Evolutionary conservation across 2,888 invertebrate genomes (phyloP).

Genomic region (Odontocolon sp.): DNA sequence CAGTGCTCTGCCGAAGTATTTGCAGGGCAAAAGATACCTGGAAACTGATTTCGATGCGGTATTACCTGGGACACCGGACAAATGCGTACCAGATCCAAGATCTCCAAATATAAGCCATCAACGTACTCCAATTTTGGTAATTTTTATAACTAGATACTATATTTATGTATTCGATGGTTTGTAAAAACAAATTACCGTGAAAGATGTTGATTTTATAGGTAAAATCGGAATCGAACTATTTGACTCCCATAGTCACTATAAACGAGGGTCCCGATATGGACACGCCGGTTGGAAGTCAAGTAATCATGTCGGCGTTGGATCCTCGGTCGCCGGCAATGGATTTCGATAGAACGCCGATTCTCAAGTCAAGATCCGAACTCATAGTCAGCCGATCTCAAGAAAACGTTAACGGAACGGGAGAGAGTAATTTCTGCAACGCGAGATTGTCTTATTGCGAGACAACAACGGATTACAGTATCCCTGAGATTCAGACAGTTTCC

Average conservation of each 20-base stretch:
- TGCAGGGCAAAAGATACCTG: constrained; percentile 71
- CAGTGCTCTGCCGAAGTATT: constrained; percentile 72
- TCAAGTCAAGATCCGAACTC: constrained; percentile 66
- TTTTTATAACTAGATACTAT: neutral
- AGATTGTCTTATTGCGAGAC: constrained; percentile 70
- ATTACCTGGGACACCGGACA: constrained; percentile 63
- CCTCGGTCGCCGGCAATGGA: constrained; percentile 76
- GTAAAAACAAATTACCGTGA: neutral
- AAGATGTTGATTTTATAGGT: constrained; percentile 35
- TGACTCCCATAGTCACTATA: constrained; percentile 34
- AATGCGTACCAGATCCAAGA: constrained; percentile 58
- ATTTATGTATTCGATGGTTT: neutral
- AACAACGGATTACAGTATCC: constrained; percentile 60
- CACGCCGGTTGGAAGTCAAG: constrained; percentile 47
- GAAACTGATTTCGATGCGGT: constrained; percentile 75
- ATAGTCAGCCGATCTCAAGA: constrained; percentile 54
- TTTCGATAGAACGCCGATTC: constrained; percentile 76
- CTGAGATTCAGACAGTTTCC: constrained; percentile 71
- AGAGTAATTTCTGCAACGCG: constrained; percentile 34
- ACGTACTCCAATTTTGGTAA: constrained; percentile 68
- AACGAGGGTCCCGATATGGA: constrained; percentile 31
- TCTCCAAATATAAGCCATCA: constrained; percentile 59
- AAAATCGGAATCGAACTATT: constrained; percentile 38
- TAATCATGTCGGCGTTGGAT: constrained; percentile 58
- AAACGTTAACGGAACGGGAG: constrained; percentile 49